These are phyloP conservation scores for Palythoa caribaeorum DNA, from an alignment of 92 coral and sea anemone species.

Conservation along the genomic window DNA sequence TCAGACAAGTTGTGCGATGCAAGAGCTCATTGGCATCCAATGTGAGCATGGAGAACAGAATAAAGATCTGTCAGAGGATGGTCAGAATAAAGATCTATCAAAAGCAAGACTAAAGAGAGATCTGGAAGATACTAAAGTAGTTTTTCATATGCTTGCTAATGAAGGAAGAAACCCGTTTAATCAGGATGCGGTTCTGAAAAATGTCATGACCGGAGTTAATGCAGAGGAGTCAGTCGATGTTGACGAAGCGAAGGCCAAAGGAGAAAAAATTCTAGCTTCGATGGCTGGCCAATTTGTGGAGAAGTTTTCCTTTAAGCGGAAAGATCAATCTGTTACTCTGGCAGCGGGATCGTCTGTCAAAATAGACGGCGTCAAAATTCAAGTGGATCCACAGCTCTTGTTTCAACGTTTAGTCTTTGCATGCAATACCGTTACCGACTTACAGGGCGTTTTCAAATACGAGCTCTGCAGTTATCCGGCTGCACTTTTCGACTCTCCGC, in stretches of 20 bases:
- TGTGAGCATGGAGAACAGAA: not conserved
- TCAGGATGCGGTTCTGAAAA: not conserved
- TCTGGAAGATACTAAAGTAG: not conserved
- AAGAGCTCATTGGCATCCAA: not conserved
- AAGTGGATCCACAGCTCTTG: conserved; percentile 57
- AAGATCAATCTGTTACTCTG: conserved; percentile 45
- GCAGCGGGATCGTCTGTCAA: conserved; percentile 28
- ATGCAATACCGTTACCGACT: conserved; percentile 14
- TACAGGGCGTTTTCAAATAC: conserved; percentile 12
- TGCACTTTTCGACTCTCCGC: conserved; percentile 40
- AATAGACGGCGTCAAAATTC: not conserved
- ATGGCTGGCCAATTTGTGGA: conserved; percentile 7
- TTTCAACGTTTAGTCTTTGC: conserved; percentile 43
- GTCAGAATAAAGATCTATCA: not conserved
- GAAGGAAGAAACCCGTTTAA: not conserved
- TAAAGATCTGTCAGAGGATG: not conserved
- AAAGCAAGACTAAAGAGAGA: not conserved
- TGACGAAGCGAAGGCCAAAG: not conserved
- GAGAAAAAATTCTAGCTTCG: conserved; percentile 4
- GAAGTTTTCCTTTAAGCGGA: conserved; percentile 51
- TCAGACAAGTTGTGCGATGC: conserved; percentile 1
- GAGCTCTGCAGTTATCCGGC: conserved; percentile 38
- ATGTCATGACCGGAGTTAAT: not conserved
- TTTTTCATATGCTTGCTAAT: not conserved
- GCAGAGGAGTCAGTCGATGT: not conserved